Base-by-base conservation (phyloP, 2,113 vertebrate genomes). In the Dasyurus viverrinus region DNA sequence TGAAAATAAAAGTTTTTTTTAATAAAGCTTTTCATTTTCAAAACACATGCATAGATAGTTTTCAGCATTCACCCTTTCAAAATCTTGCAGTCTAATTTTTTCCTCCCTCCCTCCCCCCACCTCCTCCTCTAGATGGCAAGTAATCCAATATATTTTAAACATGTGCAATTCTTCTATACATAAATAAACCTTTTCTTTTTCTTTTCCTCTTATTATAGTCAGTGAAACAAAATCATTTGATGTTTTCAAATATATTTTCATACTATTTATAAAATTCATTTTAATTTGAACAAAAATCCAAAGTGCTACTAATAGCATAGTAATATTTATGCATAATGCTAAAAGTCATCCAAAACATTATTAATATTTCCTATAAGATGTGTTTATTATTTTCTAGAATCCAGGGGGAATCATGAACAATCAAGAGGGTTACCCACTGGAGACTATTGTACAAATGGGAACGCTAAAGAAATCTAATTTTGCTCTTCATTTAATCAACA, bases 391-490 rank as follows among this genome's bases (percentile, higher is more conserved):
- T 57, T 30, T 36, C 52, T 27, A 2, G 54, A 27, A 89, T 95
- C 57, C 94, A 53, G 53, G 8, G 55, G 24, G 76, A 95, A 93
- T 52, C 53, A 0, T 7, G 57, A 93, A 94, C 54, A 60, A 93
- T 93, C 52, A 93, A n/a, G 93, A 95, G 36, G 92, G 11, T 47
- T 92, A 93, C 91, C 30, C 48, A 90, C 16, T 93, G 36, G 14
- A 97, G 60, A 94, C 84, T 93, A 94, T 68, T 47, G 19, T 92
- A 50, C 2, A 16, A 95, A 97, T 92, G 60, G 57, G 93, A 53
- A 93, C 76, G 92, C 96, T 94, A 97, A 96, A 42, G 55, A 93
- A 96, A 97, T n/a, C 36, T 93, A 10, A 95, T 92, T 97, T 97
- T 53, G 52, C 60, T 48, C 76, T 95, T 42, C 94, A 92, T 47